Percentiles rank a stretch among this genome's conserved stretches.
These are phyloP conservation scores for Callaeas wilsoni DNA, from an alignment of 2,113 vertebrate genomes.

Conservation along the genomic window DNA sequence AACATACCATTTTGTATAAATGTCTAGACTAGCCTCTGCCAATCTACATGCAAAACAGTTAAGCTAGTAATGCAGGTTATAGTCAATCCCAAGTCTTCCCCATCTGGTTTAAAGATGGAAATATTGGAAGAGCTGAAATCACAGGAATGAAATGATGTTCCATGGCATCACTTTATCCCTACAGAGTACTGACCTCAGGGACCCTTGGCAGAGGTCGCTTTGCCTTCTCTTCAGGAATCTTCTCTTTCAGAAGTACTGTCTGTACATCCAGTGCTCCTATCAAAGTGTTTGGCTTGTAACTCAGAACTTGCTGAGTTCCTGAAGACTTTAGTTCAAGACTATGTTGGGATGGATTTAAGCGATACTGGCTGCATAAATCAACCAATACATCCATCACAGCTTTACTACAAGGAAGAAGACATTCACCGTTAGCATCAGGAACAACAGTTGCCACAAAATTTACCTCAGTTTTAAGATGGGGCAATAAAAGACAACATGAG, in stretches of 20 bases:
- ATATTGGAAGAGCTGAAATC: neutral
- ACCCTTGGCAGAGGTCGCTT: constrained; percentile 79
- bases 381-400: constrained; percentile 96
- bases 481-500: neutral
- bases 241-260: constrained; percentile 86
- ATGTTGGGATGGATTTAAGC: constrained; percentile 87
- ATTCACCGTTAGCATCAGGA: neutral
- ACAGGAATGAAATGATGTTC: neutral
- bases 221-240: constrained; percentile 79
- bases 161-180: neutral
- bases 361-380: constrained; percentile 89
- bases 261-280: constrained; percentile 86
- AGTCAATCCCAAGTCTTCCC: neutral
- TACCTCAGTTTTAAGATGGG: neutral
- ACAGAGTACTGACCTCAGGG: constrained; percentile 83
- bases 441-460: neutral
- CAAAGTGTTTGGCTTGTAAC: constrained; percentile 89
- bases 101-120: neutral
- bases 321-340: constrained; percentile 84
- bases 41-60: neutral
- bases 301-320: constrained; percentile 75
- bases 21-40: neutral
- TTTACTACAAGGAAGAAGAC: constrained; percentile 76
- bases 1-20: neutral
- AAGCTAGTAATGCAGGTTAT: neutral